phyloP scores from a whole-genome alignment of 2,113 vertebrate genomes.

The Brevimyrus niger region DNA sequence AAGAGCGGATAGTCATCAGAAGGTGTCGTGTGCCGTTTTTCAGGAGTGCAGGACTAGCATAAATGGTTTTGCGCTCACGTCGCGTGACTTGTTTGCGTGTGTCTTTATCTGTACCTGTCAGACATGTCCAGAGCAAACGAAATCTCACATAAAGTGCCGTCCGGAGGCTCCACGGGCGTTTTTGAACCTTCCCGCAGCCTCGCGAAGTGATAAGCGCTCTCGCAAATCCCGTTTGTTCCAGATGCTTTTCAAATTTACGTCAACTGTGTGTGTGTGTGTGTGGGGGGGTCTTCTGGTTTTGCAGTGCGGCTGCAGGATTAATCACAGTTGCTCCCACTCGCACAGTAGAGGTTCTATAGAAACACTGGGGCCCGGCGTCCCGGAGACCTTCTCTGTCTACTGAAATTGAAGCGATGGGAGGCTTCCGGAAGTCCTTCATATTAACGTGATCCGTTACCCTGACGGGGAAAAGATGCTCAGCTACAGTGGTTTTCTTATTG shows the following conservation, averaged over 20 bases:
- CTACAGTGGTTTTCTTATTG: neutral
- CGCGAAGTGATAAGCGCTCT: neutral
- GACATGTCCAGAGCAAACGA: neutral
- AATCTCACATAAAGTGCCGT: neutral
- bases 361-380: neutral
- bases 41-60: neutral
- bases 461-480: neutral
- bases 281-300: neutral
- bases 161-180: neutral
- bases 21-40: neutral
- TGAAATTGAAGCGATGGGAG: neutral
- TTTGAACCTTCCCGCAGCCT: neutral
- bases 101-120: neutral
- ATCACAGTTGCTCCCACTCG: neutral
- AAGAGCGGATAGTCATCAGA: neutral
- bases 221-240: neutral
- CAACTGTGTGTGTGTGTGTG: too few species aligned
- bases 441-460: neutral
- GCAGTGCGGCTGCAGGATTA: neutral
- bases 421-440: neutral
- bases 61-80: neutral
- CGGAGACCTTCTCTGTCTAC: neutral
- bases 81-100: neutral
- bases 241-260: neutral
- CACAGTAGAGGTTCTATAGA: neutral